A percentile compares a stretch with the other conserved stretches of the same genome.
Evolutionary conservation across 2,113 vertebrate genomes (phyloP).

Genomic region (Pseudopodoces humilis): DNA sequence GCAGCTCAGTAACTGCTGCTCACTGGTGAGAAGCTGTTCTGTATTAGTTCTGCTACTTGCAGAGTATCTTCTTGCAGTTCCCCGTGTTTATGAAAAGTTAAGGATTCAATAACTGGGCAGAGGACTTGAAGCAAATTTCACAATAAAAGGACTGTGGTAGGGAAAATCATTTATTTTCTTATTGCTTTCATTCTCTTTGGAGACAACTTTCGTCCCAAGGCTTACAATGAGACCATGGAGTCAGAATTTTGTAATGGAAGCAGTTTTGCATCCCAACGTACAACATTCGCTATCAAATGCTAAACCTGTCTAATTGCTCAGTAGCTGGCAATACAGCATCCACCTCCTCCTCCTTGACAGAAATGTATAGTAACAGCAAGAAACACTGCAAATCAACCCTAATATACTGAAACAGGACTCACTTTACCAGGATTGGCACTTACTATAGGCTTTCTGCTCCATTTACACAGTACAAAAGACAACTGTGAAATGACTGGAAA

Average conservation of each 20-base stretch:
- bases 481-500: slow-evolving; percentile 12
- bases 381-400: not conserved
- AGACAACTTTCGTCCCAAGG: not conserved
- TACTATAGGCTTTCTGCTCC: not conserved
- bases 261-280: not conserved
- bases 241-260: not conserved
- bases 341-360: not conserved
- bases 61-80: not conserved
- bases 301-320: not conserved
- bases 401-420: not conserved
- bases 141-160: not conserved
- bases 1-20: not conserved
- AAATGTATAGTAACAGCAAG: not conserved
- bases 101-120: not conserved
- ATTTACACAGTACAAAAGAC: not conserved
- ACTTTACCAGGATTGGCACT: not conserved
- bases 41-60: not conserved
- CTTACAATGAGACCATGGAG: not conserved
- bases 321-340: not conserved
- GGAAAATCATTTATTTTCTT: not conserved
- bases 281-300: not conserved
- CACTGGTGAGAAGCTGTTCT: not conserved
- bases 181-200: not conserved
- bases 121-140: not conserved
- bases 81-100: not conserved